Conservation (phyloP, 2,888 invertebrate genomes). For the Acanthosepion esculentum region DNA sequence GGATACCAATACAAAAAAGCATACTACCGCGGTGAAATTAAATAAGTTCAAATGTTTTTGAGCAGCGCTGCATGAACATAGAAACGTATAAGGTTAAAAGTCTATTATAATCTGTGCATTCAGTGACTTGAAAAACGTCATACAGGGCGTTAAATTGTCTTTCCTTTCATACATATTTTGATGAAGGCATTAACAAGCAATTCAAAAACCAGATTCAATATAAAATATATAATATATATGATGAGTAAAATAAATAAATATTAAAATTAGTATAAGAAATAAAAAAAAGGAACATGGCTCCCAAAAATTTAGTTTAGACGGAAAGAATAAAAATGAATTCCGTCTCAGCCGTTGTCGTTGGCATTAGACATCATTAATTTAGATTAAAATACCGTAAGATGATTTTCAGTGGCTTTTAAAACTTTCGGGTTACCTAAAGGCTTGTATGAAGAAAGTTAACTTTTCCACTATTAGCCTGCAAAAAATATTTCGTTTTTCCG, state of each 20-base stretch:
- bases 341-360: neutral
- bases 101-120: too few species aligned
- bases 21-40: too few species aligned
- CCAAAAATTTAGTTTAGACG: neutral
- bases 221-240: too few species aligned
- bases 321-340: neutral
- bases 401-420: neutral
- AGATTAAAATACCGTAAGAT: neutral
- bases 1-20: too few species aligned
- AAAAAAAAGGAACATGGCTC: neutral
- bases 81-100: too few species aligned
- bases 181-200: neutral
- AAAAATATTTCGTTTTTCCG: neutral
- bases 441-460: neutral
- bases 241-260: neutral
- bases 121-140: too few species aligned
- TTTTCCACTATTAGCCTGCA: neutral
- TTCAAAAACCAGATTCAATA: neutral
- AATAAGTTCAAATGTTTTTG: too few species aligned
- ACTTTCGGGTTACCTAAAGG: neutral
- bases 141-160: neutral
- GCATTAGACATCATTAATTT: slow-evolving; percentile 16
- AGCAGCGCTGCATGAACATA: too few species aligned
- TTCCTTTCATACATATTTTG: neutral
- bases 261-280: neutral